These are phyloP conservation scores for Neodiprion lecontei DNA, from an alignment of 1,140 invertebrate genomes.

Conservation along the genomic window DNA sequence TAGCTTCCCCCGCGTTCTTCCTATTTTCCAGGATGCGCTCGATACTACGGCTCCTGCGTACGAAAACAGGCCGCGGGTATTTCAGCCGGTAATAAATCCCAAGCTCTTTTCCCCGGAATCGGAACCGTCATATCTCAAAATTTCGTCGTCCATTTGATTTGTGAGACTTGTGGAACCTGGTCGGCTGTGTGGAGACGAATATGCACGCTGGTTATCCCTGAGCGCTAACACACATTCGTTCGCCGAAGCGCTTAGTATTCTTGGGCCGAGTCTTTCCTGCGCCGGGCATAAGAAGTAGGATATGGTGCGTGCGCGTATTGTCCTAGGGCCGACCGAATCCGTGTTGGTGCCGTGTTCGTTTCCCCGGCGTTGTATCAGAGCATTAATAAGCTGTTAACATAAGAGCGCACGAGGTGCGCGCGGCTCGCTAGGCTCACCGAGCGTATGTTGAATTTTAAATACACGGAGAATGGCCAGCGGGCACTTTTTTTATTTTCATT, in stretches of 20 bases:
- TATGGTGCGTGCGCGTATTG: slow-evolving; percentile 23
- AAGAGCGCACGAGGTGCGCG: slow-evolving; percentile 26
- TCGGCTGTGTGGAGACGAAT: not conserved
- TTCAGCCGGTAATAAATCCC: not conserved
- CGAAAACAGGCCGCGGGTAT: not conserved
- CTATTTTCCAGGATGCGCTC: no score
- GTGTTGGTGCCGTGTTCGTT: slow-evolving; percentile 16
- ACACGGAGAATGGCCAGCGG: not conserved
- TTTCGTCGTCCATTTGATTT: not conserved
- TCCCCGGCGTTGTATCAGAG: slow-evolving; percentile 27
- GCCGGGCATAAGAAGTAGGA: slow-evolving; percentile 3
- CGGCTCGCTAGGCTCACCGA: not conserved
- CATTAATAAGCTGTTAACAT: slow-evolving; percentile 39
- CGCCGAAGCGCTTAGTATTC: slow-evolving; percentile 6
- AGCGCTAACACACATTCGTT: not conserved
- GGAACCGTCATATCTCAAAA: slow-evolving; percentile 1
- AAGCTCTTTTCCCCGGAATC: not conserved
- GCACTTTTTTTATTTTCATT: no score
- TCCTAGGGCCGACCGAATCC: not conserved
- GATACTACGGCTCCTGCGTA: not conserved
- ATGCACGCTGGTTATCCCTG: not conserved
- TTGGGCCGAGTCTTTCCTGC: not conserved
- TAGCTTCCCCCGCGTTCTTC: not conserved
- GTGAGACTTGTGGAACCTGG: not conserved
- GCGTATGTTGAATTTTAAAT: not conserved